A percentile compares a stretch with the other conserved stretches of the same genome.
These are phyloP conservation scores for Rhagonycha lutea DNA, from an alignment of 2,888 invertebrate genomes.

Conservation along the genomic window DNA sequence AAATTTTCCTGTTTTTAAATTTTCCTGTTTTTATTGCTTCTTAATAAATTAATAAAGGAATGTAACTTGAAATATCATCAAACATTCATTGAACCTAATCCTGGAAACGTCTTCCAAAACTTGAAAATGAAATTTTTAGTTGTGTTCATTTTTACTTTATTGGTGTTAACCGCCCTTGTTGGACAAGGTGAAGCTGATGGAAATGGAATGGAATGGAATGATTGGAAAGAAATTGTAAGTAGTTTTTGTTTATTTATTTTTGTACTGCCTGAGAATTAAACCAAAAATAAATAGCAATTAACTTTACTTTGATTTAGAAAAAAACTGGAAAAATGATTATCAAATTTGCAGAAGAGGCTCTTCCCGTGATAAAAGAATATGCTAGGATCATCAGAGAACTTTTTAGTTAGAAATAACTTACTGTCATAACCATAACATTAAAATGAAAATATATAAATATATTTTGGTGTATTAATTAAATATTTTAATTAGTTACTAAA, in stretches of 20 bases:
- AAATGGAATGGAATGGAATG: slow-evolving; percentile 41
- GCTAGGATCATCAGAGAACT: slow-evolving; percentile 1
- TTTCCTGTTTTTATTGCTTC: too few species aligned
- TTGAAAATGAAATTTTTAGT: slow-evolving; percentile 30
- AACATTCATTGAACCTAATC: neutral
- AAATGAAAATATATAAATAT: too few species aligned
- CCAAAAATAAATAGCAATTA: too few species aligned
- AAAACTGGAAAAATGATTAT: slow-evolving; percentile 24
- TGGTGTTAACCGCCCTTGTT: slow-evolving; percentile 31
- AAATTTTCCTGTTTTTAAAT: neutral
- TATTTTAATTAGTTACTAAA: neutral
- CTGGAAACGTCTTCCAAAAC: neutral
- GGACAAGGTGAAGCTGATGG: slow-evolving; percentile 37
- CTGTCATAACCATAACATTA: too few species aligned
- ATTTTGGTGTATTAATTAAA: neutral
- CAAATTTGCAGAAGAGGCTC: slow-evolving; percentile 20
- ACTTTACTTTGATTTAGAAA: slow-evolving; percentile 23
- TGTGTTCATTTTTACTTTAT: slow-evolving; percentile 30
- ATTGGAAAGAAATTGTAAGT: slow-evolving; percentile 43
- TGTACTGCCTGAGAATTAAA: too few species aligned
- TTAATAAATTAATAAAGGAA: neutral
- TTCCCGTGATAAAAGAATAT: slow-evolving; percentile 27
- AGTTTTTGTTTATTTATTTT: too few species aligned
- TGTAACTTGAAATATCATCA: neutral
- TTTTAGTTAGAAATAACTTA: neutral